Conservation (phyloP, 1,140 invertebrate genomes). For the Plodia interpunctella region DNA sequence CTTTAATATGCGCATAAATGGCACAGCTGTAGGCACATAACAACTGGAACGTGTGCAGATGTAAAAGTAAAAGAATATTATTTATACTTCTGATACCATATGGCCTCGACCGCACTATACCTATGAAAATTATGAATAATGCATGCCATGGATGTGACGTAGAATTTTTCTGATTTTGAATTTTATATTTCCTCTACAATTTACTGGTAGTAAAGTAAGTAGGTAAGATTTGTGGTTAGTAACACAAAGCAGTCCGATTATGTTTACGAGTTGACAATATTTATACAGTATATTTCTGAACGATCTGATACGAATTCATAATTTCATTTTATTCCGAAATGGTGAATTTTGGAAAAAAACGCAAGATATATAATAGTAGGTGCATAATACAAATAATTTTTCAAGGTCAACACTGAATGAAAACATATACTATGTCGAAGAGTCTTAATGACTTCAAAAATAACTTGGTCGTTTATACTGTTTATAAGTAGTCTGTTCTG, state of each 20-base stretch:
- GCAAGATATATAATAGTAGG: too few relatives aligned
- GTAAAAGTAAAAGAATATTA: conserved; percentile 27
- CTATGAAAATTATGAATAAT: conserved; percentile 47
- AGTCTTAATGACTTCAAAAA: not conserved
- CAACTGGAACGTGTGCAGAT: not conserved
- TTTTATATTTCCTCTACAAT: not conserved
- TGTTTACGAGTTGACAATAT: too few relatives aligned
- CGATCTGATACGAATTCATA: too few relatives aligned
- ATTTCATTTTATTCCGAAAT: too few relatives aligned
- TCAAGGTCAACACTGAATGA: not conserved
- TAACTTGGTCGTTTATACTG: not conserved
- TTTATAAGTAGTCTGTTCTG: not conserved
- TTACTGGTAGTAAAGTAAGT: not conserved
- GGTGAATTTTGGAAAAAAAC: too few relatives aligned
- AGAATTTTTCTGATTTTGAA: conserved; percentile 25
- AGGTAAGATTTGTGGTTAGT: too few relatives aligned
- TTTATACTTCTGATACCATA: conserved; percentile 36
- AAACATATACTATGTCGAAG: not conserved
- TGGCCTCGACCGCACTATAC: conserved; percentile 11
- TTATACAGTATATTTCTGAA: too few relatives aligned
- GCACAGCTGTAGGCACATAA: not conserved
- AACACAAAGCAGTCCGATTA: too few relatives aligned
- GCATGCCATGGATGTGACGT: conserved; percentile 20
- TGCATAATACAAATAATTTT: too few relatives aligned
- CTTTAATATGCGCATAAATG: conserved; percentile 7